Percentiles rank a stretch among this genome's conserved stretches.
Evolutionary conservation across 2,888 invertebrate species (phyloP).

Genomic region (Tachystola acroxantha): DNA sequence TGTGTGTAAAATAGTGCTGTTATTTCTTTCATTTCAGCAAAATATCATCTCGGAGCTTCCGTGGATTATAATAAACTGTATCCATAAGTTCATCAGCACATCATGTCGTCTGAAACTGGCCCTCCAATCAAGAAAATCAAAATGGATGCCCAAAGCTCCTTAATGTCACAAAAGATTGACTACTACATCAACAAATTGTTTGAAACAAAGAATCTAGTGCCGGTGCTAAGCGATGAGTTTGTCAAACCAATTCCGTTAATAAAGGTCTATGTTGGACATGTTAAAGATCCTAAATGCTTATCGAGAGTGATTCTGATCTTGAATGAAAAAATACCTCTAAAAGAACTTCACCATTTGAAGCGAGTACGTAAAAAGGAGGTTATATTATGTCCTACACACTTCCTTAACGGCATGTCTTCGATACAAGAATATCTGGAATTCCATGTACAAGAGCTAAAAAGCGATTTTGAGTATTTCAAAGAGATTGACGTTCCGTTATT

Average conservation of each 20-base stretch:
- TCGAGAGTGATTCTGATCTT: constrained; percentile 80
- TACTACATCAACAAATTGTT: constrained; percentile 33
- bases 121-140: constrained; percentile 45
- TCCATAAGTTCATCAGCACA: neutral
- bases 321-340: constrained; percentile 78
- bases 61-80: neutral
- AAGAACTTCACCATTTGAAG: constrained; percentile 84
- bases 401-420: constrained; percentile 29
- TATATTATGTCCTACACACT: constrained; percentile 65
- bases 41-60: constrained; percentile 7
- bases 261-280: constrained; percentile 79
- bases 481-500: constrained; percentile 76
- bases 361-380: constrained; percentile 81
- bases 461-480: constrained; percentile 71
- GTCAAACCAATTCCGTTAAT: constrained; percentile 62
- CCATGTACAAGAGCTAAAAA: constrained; percentile 64
- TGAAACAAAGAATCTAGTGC: constrained; percentile 43
- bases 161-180: constrained; percentile 25
- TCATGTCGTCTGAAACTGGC: constrained; percentile 19
- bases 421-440: constrained; percentile 55
- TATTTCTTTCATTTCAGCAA: constrained; percentile 59
- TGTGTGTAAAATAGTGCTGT: constrained; percentile 53
- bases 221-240: constrained; percentile 77
- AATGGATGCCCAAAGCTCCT: constrained; percentile 13
- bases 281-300: constrained; percentile 79